phyloP scores from a whole-genome alignment of 2,113 vertebrate genomes.

The Stictonetta naevosa region DNA sequence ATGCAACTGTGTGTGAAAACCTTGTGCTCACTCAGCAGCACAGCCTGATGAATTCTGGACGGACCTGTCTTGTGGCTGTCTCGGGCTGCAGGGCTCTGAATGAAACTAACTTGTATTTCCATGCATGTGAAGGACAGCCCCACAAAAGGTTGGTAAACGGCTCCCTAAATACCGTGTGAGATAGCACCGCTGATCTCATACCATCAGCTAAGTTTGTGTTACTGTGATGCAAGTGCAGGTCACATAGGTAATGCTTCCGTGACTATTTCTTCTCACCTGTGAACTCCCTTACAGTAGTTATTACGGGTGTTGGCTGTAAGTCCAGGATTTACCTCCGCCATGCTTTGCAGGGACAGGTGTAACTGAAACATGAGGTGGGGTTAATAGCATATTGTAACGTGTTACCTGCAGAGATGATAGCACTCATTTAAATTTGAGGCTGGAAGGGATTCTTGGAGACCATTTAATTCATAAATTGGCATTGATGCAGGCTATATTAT shows the following conservation, averaged over 20 bases:
- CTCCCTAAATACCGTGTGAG: background rate
- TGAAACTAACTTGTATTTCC: background rate
- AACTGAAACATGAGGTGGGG: background rate
- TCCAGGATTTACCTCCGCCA: background rate
- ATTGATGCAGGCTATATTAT: background rate
- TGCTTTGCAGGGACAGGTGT: background rate
- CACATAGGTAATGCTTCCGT: background rate
- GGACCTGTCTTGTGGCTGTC: background rate
- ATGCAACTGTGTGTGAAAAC: background rate
- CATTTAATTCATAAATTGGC: background rate
- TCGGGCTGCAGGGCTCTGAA: background rate
- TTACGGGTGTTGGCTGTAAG: background rate
- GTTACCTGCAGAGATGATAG: slow-evolving; percentile 1
- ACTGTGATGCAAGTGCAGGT: background rate
- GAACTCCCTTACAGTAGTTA: background rate
- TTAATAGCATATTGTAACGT: slow-evolving; percentile 20
- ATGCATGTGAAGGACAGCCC: background rate
- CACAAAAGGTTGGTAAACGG: background rate
- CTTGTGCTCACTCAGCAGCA: background rate
- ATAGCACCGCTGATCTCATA: background rate
- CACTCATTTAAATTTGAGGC: background rate
- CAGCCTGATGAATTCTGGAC: background rate
- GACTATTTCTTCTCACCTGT: background rate
- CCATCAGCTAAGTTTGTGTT: background rate
- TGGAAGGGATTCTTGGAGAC: background rate